phyloP scores from a whole-genome alignment of 1,140 invertebrate species.

The Caenorhabditis inopinata region DNA sequence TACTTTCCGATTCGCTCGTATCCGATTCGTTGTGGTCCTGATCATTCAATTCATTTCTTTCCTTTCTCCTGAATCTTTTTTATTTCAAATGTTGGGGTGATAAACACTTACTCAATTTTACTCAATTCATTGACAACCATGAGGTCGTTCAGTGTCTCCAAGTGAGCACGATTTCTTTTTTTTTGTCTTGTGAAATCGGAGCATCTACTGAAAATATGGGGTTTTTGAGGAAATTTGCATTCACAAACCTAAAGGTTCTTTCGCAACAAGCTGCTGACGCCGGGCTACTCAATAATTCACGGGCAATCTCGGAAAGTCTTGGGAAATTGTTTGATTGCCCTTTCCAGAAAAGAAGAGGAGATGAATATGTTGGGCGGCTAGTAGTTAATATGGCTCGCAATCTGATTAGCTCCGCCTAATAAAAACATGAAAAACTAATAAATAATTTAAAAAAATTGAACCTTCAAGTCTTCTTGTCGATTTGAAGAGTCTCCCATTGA shows the following conservation, averaged over 20 bases:
- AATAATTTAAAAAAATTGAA: too few relatives aligned
- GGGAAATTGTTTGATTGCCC: neutral
- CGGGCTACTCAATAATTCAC: neutral
- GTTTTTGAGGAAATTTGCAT: neutral
- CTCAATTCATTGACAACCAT: too few relatives aligned
- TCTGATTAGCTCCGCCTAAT: neutral
- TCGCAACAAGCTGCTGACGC: neutral
- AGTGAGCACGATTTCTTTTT: neutral
- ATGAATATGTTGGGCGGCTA: neutral
- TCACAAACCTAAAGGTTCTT: neutral
- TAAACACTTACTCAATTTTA: too few relatives aligned
- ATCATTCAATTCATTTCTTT: too few relatives aligned
- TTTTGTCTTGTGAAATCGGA: neutral
- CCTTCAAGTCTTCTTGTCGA: too few relatives aligned
- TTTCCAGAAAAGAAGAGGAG: neutral
- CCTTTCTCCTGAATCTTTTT: too few relatives aligned
- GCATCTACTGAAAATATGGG: neutral
- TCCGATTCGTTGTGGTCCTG: too few relatives aligned
- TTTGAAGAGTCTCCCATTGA: too few relatives aligned
- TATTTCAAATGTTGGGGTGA: too few relatives aligned
- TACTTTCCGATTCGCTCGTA: too few relatives aligned
- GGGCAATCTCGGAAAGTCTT: neutral
- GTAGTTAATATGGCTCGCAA: neutral
- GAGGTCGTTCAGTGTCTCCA: too few relatives aligned
- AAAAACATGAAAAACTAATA: too few relatives aligned